Percentiles rank a stretch among this genome's conserved stretches.
phyloP scores from a whole-genome alignment of 2,797 vertebrate genomes.

The Psittacula echo region DNA sequence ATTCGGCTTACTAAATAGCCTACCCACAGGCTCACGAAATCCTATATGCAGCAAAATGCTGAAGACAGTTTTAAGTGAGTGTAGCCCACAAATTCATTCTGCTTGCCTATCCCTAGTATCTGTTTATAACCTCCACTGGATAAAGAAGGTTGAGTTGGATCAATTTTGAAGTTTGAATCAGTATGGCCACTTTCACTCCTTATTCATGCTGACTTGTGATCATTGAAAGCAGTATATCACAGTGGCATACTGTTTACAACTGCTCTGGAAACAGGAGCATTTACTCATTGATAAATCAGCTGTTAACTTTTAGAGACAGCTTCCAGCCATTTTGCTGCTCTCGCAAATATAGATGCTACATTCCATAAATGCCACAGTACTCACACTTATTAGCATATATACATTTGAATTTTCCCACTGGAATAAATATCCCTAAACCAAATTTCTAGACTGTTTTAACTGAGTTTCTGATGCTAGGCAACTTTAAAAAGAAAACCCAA shows the following conservation, averaged over 20 bases:
- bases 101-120: background rate
- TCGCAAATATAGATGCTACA: background rate
- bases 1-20: background rate
- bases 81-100: background rate
- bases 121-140: background rate
- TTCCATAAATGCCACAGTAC: background rate
- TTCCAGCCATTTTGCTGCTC: background rate
- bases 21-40: background rate
- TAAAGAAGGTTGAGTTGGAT: background rate
- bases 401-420: background rate
- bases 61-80: background rate
- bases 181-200: background rate
- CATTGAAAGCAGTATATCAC: background rate
- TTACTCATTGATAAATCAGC: background rate
- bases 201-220: background rate
- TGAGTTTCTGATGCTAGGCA: background rate
- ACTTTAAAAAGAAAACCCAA: background rate
- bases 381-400: background rate
- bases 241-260: background rate
- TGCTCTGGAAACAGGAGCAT: background rate
- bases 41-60: background rate
- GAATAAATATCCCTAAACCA: background rate
- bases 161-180: background rate
- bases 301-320: background rate
- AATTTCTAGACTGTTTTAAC: background rate